Evolutionary conservation across 2,797 vertebrate genomes (phyloP).

Genomic region (Trematomus bernacchii): DNA sequence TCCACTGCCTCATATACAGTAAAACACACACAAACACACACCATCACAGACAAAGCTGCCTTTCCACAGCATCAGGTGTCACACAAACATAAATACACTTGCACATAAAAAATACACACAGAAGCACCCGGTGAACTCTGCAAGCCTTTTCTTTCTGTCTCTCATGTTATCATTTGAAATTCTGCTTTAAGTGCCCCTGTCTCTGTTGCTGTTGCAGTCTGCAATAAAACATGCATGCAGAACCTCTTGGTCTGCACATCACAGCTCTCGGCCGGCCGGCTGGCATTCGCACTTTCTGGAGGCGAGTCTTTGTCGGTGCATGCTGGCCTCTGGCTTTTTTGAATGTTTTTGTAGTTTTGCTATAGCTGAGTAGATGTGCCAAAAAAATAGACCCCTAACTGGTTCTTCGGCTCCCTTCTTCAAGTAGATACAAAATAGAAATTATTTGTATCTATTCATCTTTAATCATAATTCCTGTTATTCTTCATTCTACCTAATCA

Average conservation of each 20-base stretch:
- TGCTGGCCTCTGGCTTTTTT: slow-evolving; percentile 44
- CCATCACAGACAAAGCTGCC: too few species aligned
- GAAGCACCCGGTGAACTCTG: slow-evolving; percentile 53
- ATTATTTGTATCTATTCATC: background rate
- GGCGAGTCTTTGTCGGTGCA: slow-evolving; percentile 33
- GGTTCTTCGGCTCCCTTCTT: slow-evolving; percentile 15
- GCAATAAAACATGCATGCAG: slow-evolving; percentile 74
- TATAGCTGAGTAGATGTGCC: slow-evolving; percentile 4
- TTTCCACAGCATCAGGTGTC: background rate
- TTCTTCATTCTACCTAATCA: background rate
- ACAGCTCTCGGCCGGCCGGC: slow-evolving; percentile 31
- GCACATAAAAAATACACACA: slow-evolving; percentile 13
- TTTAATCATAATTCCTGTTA: background rate
- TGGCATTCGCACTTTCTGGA: slow-evolving; percentile 29
- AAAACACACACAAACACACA: slow-evolving; percentile 16
- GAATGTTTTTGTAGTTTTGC: slow-evolving; percentile 27
- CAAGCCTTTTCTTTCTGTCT: slow-evolving; percentile 32
- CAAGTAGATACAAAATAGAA: background rate
- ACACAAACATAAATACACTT: slow-evolving; percentile 24
- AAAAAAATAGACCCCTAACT: slow-evolving; percentile 23
- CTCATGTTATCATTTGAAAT: slow-evolving; percentile 71
- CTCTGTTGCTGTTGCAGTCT: slow-evolving; percentile 60
- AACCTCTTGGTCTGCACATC: slow-evolving; percentile 55
- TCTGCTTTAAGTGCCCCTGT: slow-evolving; percentile 69
- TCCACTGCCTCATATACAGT: slow-evolving; percentile 38